Conservation (phyloP, 2,888 invertebrate genomes). For the Norana najaformis region DNA sequence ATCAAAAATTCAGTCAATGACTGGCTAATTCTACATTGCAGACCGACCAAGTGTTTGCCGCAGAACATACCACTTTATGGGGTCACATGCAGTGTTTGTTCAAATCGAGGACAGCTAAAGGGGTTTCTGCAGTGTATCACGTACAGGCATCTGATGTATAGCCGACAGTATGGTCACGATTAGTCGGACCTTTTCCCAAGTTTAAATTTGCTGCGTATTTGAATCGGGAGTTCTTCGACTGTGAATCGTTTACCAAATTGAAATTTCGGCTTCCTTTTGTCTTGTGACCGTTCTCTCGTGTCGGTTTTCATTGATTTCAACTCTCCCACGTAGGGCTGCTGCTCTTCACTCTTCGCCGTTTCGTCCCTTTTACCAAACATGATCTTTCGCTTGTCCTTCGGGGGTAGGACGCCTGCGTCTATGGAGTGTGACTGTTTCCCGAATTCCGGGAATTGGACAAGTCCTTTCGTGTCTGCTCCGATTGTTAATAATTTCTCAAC, state of each 20-base stretch:
- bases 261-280: background rate
- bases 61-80: background rate
- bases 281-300: background rate
- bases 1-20: background rate
- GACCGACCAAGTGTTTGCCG: background rate
- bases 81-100: background rate
- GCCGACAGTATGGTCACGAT: background rate
- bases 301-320: background rate
- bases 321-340: background rate
- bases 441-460: background rate
- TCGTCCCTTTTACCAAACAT: background rate
- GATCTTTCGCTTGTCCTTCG: background rate
- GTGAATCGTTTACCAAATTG: background rate
- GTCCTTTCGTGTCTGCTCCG: background rate
- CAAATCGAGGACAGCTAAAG: background rate
- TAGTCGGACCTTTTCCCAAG: background rate
- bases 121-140: background rate
- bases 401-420: background rate
- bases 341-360: background rate
- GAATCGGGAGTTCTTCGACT: background rate
- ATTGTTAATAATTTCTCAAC: background rate
- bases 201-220: background rate
- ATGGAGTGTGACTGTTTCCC: background rate
- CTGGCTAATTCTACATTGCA: background rate
- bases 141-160: too few relatives aligned